Percentiles rank a stretch among this genome's conserved stretches.
Evolutionary conservation across 2,797 vertebrate species (phyloP).

Genomic region (Neosilurus mollespiculum): DNA sequence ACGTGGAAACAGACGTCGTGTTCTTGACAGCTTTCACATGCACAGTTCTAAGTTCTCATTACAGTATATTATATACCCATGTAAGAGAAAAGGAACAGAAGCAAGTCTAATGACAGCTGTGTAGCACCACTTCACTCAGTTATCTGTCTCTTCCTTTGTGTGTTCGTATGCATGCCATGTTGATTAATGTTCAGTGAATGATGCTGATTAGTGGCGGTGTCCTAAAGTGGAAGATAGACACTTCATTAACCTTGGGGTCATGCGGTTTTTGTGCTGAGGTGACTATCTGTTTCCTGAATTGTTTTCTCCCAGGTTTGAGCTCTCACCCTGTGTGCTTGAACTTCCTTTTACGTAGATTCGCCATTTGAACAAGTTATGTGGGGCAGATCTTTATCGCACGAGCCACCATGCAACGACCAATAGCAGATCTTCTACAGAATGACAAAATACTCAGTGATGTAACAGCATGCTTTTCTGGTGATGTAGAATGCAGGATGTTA

Average conservation of each 20-base stretch:
- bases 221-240: constrained; percentile 27
- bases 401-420: background rate
- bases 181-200: constrained; percentile 35
- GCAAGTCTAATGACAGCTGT: background rate
- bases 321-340: background rate
- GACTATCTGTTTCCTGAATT: background rate
- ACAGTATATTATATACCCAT: background rate
- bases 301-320: constrained; percentile 10
- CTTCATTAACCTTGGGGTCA: constrained; percentile 43
- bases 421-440: constrained; percentile 19
- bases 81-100: constrained; percentile 14
- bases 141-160: background rate
- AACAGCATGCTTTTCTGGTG: background rate
- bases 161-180: constrained; percentile 10
- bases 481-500: background rate
- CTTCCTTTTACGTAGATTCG: constrained; percentile 13
- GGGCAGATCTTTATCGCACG: constrained; percentile 25
- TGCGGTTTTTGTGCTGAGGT: constrained; percentile 16
- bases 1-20: background rate
- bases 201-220: constrained; percentile 2
- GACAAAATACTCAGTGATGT: constrained; percentile 5
- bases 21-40: background rate
- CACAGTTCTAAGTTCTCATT: constrained; percentile 28
- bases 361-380: constrained; percentile 5
- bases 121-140: background rate